Base-by-base conservation (phyloP, 35 echinoderm and acorn worm species). In the Chiridota heheva region DNA sequence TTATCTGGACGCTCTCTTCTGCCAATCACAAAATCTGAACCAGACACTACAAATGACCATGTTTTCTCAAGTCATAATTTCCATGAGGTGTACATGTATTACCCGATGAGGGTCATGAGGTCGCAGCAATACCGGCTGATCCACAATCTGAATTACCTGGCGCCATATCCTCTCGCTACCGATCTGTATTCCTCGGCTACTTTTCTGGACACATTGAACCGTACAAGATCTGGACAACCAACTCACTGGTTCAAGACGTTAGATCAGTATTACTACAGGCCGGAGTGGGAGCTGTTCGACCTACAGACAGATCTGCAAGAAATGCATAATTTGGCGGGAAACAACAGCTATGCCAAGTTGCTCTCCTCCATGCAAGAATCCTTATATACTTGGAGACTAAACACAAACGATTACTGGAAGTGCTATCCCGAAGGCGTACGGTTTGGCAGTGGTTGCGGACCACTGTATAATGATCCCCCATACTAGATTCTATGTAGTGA, bases 161-260 rank as follows among this genome's bases (percentile, higher is more conserved):
- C 78, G 22, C 92, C 92, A 10, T 96, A 91, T 70, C 72, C 82
- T 29, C 81, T 96, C 26, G 87, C 90, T 20, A 75, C 81, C 36
- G 92, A 96, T 62, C 79, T 96, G 58, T 86, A 69, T 57, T 58
- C 82, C 48, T 86, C 83, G 20, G 42, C 67, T 7, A 96, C 92
- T 1, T 90, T 96, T 43, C 67, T 78, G 35, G 92, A 96, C 58
- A 77, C 86, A 2, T 36, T 96, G n/a, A 86, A 86, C 36, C 67
- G 87, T 17, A 96, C 87, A n/a, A 60, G 67, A 31, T 49, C 70
- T 10, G 43, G 76, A 12, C 26, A 82, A 32, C 68, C 76, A 2
- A 90, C 87, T 0, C 49, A 96, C 67, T 96, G 92, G 92, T 96
- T 82, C 44, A 96, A 96, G 74, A 86, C 88, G 4, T 57, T 96